Percentiles rank a stretch among this genome's conserved stretches.
Evolutionary conservation across 2,888 invertebrate species (phyloP).

Genomic region (Boloria euphrosyne): DNA sequence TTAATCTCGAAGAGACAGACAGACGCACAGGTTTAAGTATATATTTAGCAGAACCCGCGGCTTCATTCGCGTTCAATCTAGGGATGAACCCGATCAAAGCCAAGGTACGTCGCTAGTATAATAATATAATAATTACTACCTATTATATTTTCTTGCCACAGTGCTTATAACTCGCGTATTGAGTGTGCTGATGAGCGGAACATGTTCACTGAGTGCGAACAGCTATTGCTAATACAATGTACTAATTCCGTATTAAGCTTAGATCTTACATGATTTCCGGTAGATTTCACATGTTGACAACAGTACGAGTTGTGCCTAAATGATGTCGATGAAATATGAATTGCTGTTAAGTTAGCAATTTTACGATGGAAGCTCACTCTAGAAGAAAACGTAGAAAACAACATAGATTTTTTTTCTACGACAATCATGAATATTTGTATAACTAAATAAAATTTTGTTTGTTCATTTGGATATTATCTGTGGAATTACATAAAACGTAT

Average conservation of each 20-base stretch:
- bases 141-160: neutral
- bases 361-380: too few relatives aligned
- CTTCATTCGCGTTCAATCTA: too few relatives aligned
- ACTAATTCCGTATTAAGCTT: slow-evolving; percentile 23
- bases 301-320: neutral
- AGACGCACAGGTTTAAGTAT: too few relatives aligned
- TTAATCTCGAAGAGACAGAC: too few relatives aligned
- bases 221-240: slow-evolving; percentile 22
- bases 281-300: slow-evolving; percentile 26
- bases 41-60: too few relatives aligned
- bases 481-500: too few relatives aligned
- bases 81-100: too few relatives aligned
- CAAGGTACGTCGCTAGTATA: too few relatives aligned
- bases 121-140: neutral
- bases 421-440: too few relatives aligned
- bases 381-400: neutral
- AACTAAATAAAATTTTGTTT: too few relatives aligned
- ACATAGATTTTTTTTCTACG: too few relatives aligned
- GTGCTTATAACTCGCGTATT: neutral
- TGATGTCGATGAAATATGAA: neutral
- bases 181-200: slow-evolving; percentile 20
- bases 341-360: neutral
- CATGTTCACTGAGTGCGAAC: slow-evolving; percentile 22
- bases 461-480: too few relatives aligned
- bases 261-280: slow-evolving; percentile 25